These are phyloP conservation scores for Pristis pectinata DNA, from an alignment of 2,797 vertebrate species.

Conservation along the genomic window DNA sequence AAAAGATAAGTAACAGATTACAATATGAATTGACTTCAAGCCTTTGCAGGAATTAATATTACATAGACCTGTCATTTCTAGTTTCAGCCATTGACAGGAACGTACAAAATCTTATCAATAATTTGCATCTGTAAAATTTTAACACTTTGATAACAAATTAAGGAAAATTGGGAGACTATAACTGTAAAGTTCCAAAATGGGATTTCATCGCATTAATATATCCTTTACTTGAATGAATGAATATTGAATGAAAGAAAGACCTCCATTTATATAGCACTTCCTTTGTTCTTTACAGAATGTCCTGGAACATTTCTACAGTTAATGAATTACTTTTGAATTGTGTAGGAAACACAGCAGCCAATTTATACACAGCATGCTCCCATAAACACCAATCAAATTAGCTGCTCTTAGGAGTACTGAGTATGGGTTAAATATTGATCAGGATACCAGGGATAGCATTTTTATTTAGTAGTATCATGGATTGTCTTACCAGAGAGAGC, in stretches of 20 bases:
- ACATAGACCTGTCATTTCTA: slow-evolving; percentile 17
- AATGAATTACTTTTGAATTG: too few species aligned
- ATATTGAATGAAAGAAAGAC: not conserved
- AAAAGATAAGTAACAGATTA: slow-evolving; percentile 32
- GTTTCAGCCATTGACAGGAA: not conserved
- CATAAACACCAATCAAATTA: too few species aligned
- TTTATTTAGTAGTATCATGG: too few species aligned
- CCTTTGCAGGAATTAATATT: slow-evolving; percentile 29
- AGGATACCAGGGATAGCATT: too few species aligned
- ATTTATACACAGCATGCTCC: too few species aligned
- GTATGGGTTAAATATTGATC: too few species aligned
- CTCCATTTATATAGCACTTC: too few species aligned
- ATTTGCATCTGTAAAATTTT: not conserved
- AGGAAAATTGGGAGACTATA: not conserved
- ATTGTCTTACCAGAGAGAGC: too few species aligned
- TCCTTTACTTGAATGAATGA: not conserved
- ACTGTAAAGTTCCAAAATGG: not conserved
- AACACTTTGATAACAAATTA: not conserved
- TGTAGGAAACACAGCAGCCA: too few species aligned
- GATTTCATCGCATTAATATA: not conserved
- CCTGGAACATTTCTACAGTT: too few species aligned
- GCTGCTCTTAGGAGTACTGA: too few species aligned
- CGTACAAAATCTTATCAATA: not conserved
- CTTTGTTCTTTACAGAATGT: too few species aligned
- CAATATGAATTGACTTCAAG: slow-evolving; percentile 8